These are phyloP conservation scores for Falco cherrug DNA, from an alignment of 2,797 vertebrate genomes.

Conservation along the genomic window DNA sequence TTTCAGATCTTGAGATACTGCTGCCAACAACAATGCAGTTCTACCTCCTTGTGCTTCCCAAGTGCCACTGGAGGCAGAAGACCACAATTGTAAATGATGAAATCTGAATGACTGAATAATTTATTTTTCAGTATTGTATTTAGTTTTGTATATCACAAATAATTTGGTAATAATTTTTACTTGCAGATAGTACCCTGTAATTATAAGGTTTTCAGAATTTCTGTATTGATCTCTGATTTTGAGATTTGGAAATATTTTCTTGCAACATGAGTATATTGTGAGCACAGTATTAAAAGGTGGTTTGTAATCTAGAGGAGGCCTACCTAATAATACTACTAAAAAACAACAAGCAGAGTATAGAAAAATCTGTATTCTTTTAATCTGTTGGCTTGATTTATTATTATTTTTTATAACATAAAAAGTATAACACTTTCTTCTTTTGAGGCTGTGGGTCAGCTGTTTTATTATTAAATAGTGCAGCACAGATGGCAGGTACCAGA, in stretches of 20 bases:
- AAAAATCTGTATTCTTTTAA: not conserved
- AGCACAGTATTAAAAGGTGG: not conserved
- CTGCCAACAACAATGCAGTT: not conserved
- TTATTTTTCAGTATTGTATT: not conserved
- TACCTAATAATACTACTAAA: not conserved
- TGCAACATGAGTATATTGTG: not conserved
- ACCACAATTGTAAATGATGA: not conserved
- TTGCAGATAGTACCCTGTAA: not conserved
- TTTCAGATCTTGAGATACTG: not conserved
- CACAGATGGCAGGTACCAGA: conserved; percentile 10
- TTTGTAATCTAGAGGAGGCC: not conserved
- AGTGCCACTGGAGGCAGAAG: not conserved
- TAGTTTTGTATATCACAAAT: not conserved
- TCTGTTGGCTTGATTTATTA: not conserved
- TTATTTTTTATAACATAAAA: not conserved
- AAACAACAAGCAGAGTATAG: not conserved
- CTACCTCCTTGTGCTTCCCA: not conserved
- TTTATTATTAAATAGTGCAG: not conserved
- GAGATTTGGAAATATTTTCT: not conserved
- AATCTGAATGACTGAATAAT: not conserved
- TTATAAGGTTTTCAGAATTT: not conserved
- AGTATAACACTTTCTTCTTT: not conserved
- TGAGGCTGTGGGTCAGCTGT: not conserved
- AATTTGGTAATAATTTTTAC: not conserved
- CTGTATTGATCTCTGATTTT: not conserved